Evolutionary conservation across 1,140 invertebrate genomes (phyloP).

Genomic region (Drosophila sproati): DNA sequence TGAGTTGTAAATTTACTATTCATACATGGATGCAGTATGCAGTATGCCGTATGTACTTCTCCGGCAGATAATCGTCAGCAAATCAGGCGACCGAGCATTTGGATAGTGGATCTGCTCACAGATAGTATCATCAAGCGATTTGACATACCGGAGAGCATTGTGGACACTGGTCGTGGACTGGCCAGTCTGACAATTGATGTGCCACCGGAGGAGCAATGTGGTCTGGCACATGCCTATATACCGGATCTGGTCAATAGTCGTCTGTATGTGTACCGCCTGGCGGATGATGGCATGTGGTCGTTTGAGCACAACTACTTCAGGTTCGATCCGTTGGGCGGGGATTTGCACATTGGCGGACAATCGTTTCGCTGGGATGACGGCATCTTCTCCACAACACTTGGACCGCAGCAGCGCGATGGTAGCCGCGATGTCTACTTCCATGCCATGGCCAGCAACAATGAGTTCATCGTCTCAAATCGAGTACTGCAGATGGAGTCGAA

Average conservation of each 20-base stretch:
- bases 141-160: constrained; percentile 75
- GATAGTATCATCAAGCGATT: constrained; percentile 78
- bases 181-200: constrained; percentile 89
- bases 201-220: constrained; percentile 85
- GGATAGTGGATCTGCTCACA: constrained; percentile 88
- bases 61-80: constrained; percentile 85
- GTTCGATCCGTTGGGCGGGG: constrained; percentile 89
- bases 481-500: constrained; percentile 87
- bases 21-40: no score
- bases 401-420: constrained; percentile 85
- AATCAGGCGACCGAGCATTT: constrained; percentile 87
- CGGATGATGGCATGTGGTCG: constrained; percentile 88
- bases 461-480: constrained; percentile 88
- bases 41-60: background rate
- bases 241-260: constrained; percentile 89
- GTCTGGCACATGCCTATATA: constrained; percentile 89
- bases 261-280: constrained; percentile 88
- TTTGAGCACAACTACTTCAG: constrained; percentile 90
- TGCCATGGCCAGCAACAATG: constrained; percentile 87
- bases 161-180: constrained; percentile 85
- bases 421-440: constrained; percentile 89
- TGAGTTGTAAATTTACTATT: constrained; percentile 21
- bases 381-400: constrained; percentile 88
- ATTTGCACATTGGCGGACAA: constrained; percentile 88
- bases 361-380: constrained; percentile 91